These are phyloP conservation scores for Ruditapes philippinarum DNA, from an alignment of 1,140 invertebrate genomes.

Conservation along the genomic window DNA sequence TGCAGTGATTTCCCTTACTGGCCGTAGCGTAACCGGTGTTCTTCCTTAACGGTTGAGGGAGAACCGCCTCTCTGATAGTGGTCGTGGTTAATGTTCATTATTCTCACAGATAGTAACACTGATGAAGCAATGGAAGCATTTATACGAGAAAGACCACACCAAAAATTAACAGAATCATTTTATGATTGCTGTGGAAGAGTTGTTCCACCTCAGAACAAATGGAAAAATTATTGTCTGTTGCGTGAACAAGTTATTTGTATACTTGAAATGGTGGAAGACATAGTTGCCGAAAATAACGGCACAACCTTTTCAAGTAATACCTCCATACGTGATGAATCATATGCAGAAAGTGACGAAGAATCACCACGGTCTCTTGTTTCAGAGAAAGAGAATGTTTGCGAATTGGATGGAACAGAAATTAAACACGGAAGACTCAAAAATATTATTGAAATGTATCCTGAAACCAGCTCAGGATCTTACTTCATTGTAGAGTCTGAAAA, in stretches of 20 bases:
- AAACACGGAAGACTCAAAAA: no score
- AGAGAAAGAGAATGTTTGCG: no score
- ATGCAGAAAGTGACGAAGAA: background rate
- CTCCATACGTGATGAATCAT: background rate
- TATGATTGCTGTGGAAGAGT: background rate
- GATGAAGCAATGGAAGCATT: slow-evolving; percentile 25
- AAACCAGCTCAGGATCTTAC: no score
- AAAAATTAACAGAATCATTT: background rate
- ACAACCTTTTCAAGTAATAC: background rate
- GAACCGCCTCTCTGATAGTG: no score
- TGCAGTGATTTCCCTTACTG: background rate
- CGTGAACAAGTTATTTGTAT: background rate
- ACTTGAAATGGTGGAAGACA: background rate
- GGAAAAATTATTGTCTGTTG: no score
- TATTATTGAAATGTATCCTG: no score
- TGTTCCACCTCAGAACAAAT: background rate
- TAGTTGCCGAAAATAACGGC: background rate
- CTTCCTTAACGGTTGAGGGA: no score
- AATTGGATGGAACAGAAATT: no score
- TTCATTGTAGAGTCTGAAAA: no score
- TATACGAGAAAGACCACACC: background rate
- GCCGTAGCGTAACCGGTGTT: no score
- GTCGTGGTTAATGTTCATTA: background rate
- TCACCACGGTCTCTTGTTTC: no score
- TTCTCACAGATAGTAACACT: slow-evolving; percentile 13